Conservation (phyloP, 1,140 invertebrate species). For the Myzus persicae region DNA sequence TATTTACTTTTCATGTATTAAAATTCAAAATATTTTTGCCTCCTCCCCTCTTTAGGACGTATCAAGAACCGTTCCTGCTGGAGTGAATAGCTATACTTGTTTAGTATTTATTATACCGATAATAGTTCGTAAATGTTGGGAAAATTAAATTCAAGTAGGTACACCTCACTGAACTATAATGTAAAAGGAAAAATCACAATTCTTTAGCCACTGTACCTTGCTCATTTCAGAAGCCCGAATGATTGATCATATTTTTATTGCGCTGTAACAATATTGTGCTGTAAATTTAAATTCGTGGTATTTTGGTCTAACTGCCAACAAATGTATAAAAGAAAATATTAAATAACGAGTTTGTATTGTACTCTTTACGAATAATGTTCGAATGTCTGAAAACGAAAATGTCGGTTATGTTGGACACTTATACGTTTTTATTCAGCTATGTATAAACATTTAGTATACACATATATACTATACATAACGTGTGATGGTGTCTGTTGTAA, state of each 20-base stretch:
- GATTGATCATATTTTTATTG: background rate
- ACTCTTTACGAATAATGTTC: background rate
- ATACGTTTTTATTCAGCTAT: background rate
- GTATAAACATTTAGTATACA: background rate
- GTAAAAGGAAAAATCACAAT: background rate
- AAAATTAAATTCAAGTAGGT: background rate
- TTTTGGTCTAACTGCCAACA: background rate
- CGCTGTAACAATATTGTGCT: background rate
- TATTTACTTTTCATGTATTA: background rate
- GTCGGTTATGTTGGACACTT: background rate
- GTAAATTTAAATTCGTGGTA: background rate
- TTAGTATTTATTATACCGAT: too few relatives aligned
- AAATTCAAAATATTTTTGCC: background rate
- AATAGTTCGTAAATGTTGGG: background rate
- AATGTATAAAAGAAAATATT: background rate
- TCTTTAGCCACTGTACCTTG: too few relatives aligned
- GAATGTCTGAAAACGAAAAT: background rate
- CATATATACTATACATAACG: too few relatives aligned
- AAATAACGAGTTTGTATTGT: constrained; percentile 17
- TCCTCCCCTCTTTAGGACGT: background rate
- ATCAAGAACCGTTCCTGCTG: background rate
- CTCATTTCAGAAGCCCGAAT: background rate
- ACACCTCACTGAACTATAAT: background rate
- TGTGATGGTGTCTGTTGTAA: background rate
- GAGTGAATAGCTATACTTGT: background rate